phyloP scores from a whole-genome alignment of 2,888 invertebrate species.

The Philopedon plagiatum region DNA sequence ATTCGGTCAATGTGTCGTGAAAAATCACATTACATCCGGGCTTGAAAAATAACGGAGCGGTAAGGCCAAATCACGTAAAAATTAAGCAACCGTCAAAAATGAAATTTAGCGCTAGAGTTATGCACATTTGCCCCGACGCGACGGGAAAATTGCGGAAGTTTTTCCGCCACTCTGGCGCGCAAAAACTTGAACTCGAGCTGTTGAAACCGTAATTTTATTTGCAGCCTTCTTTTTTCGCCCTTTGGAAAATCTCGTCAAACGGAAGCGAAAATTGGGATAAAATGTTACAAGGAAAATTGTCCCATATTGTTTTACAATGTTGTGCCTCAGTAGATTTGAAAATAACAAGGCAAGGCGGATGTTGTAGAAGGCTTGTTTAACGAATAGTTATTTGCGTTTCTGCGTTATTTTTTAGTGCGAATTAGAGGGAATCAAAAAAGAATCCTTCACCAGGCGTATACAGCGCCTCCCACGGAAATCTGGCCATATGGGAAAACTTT shows the following conservation, averaged over 20 bases:
- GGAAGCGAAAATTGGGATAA: slow-evolving; percentile 25
- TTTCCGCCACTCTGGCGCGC: slow-evolving; percentile 38
- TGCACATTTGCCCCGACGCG: slow-evolving; percentile 31
- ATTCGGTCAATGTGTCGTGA: slow-evolving; percentile 18
- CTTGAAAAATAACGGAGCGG: slow-evolving; percentile 29
- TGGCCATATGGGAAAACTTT: no score
- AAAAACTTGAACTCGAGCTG: slow-evolving; percentile 38
- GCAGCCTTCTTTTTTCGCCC: slow-evolving; percentile 25
- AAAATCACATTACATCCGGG: slow-evolving; percentile 11
- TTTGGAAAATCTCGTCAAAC: slow-evolving; percentile 28
- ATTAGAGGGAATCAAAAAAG: no score
- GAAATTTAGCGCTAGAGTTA: slow-evolving; percentile 34
- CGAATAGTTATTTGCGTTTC: no score
- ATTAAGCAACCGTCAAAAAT: slow-evolving; percentile 42
- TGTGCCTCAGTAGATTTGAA: background rate
- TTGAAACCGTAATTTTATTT: slow-evolving; percentile 39
- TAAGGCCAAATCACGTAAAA: slow-evolving; percentile 32
- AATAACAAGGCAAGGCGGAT: background rate
- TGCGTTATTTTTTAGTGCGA: no score
- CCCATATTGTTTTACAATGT: slow-evolving; percentile 25
- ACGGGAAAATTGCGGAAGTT: slow-evolving; percentile 36
- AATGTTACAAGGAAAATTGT: slow-evolving; percentile 26
- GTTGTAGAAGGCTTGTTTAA: background rate
- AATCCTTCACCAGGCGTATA: no score
- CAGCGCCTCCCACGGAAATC: no score